Conservation (phyloP, 2,888 invertebrate species). For the Tenthredo livida region DNA sequence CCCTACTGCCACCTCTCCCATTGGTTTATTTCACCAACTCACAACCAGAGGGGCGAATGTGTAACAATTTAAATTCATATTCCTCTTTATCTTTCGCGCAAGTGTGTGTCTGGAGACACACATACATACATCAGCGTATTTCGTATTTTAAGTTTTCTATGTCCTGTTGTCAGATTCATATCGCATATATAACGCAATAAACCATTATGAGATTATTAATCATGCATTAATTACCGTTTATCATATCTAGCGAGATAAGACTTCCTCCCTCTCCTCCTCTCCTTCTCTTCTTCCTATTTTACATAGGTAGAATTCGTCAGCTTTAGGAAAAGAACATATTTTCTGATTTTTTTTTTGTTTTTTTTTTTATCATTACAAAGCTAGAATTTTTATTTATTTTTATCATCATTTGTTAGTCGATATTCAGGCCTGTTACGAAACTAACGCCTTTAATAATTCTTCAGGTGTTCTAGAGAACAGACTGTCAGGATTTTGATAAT, state of each 20-base stretch:
- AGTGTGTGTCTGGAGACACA: too few relatives aligned
- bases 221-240: not conserved
- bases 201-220: not conserved
- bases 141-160: not conserved
- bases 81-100: not conserved
- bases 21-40: slow-evolving; percentile 8
- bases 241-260: not conserved
- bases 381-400: not conserved
- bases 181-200: not conserved
- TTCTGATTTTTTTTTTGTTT: not conserved
- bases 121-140: not conserved
- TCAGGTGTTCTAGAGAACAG: slow-evolving; percentile 90
- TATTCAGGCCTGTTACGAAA: slow-evolving; percentile 66
- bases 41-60: not conserved
- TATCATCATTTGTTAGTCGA: slow-evolving; percentile 13
- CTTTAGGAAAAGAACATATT: not conserved
- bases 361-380: not conserved
- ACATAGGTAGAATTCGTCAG: not conserved
- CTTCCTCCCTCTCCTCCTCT: not conserved
- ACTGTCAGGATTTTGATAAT: slow-evolving; percentile 86
- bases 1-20: slow-evolving; percentile 48
- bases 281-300: not conserved
- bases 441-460: slow-evolving; percentile 81
- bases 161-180: not conserved
- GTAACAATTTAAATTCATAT: slow-evolving; percentile 3